A percentile compares a stretch with the other conserved stretches of the same genome.
phyloP scores from a whole-genome alignment of 2,113 vertebrate species.

The Ameiurus melas region DNA sequence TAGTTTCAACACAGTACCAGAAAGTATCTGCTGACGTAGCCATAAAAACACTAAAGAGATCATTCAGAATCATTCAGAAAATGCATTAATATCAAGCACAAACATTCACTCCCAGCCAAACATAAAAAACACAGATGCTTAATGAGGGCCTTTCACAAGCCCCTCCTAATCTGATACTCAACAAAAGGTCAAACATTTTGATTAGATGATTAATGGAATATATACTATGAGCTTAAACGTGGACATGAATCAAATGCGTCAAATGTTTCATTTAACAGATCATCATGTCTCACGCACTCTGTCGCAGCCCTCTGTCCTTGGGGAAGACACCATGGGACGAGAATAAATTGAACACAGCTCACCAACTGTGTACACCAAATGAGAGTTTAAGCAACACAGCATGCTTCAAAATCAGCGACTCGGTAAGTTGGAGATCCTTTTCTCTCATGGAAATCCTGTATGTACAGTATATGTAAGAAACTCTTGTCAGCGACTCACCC shows the following conservation, averaged over 20 bases:
- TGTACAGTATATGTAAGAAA: not conserved
- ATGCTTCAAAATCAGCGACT: not conserved
- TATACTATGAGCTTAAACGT: not conserved
- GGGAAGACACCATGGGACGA: constrained; percentile 20
- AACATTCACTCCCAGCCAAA: not conserved
- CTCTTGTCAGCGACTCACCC: constrained; percentile 70
- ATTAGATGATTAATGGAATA: constrained; percentile 6
- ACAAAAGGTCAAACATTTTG: not conserved
- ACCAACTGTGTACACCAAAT: constrained; percentile 7
- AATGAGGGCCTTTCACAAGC: not conserved
- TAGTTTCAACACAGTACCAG: not conserved
- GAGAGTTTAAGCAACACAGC: constrained; percentile 32
- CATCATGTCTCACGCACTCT: not conserved
- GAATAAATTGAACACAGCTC: constrained; percentile 34
- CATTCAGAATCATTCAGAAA: not conserved
- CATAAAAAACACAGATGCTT: not conserved
- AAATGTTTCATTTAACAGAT: not conserved
- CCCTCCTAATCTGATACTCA: not conserved
- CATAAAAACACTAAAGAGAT: not conserved
- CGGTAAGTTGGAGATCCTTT: not conserved
- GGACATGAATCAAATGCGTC: not conserved
- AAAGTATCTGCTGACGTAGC: not conserved
- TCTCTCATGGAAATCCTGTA: not conserved
- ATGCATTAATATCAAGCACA: not conserved
- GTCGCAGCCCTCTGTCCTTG: constrained; percentile 4